A percentile compares a stretch with the other conserved stretches of the same genome.
These are phyloP conservation scores for Rhagologus leucostigma DNA, from an alignment of 2,113 vertebrate genomes.

Conservation along the genomic window DNA sequence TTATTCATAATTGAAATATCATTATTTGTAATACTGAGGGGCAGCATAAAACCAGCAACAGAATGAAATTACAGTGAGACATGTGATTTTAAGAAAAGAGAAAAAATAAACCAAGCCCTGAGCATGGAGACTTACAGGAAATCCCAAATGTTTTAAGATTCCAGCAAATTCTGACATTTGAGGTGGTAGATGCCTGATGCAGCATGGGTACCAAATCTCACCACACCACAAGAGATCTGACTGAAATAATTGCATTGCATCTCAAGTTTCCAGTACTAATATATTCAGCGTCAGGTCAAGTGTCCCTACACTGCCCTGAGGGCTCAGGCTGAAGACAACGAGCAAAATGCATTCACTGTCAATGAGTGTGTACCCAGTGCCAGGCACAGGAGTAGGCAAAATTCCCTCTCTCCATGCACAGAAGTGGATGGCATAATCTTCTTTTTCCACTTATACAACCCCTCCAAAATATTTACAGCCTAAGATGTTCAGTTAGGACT, in stretches of 20 bases:
- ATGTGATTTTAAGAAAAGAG: background rate
- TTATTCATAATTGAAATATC: background rate
- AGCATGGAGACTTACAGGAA: background rate
- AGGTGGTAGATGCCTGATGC: background rate
- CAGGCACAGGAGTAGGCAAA: background rate
- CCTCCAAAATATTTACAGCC: background rate
- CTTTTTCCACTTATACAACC: background rate
- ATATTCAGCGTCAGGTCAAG: background rate
- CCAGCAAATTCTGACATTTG: background rate
- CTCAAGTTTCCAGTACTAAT: background rate
- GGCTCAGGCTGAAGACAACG: background rate
- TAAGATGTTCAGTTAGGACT: background rate
- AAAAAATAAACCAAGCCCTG: background rate
- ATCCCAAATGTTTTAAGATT: background rate
- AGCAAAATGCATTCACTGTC: background rate
- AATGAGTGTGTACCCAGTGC: background rate
- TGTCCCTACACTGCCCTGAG: background rate
- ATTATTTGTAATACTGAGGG: background rate
- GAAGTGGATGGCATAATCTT: background rate
- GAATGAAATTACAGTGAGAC: background rate
- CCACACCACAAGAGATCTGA: background rate
- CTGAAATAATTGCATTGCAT: background rate
- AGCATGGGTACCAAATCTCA: background rate
- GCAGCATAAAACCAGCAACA: background rate
- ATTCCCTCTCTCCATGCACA: background rate